These are phyloP conservation scores for Phycodurus eques DNA, from an alignment of 2,113 vertebrate genomes.

Conservation along the genomic window DNA sequence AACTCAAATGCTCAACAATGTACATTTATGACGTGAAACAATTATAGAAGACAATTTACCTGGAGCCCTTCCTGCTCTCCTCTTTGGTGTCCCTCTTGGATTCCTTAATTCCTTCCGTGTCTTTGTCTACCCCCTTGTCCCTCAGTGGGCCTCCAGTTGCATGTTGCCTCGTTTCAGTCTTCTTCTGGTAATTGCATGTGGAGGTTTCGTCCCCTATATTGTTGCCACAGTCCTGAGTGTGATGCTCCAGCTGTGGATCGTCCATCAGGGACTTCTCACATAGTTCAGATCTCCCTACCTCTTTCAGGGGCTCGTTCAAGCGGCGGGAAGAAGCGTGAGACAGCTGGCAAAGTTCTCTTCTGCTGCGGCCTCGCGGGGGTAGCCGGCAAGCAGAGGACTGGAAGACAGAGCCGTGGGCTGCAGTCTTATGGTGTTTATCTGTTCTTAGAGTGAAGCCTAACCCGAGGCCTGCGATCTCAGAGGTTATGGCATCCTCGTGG, in stretches of 20 bases:
- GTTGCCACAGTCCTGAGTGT: constrained; percentile 37
- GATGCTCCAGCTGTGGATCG: constrained; percentile 61
- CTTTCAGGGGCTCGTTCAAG: constrained; percentile 41
- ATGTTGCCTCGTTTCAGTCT: constrained; percentile 62
- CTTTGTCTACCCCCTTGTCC: constrained; percentile 52
- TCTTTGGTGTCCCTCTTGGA: constrained; percentile 60
- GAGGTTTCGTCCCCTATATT: constrained; percentile 52
- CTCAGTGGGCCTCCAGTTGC: constrained; percentile 33
- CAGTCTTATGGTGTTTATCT: constrained; percentile 66
- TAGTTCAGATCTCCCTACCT: constrained; percentile 58
- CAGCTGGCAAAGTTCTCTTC: constrained; percentile 53
- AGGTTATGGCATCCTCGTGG: constrained; percentile 71
- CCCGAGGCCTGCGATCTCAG: constrained; percentile 51
- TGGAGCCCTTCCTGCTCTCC: constrained; percentile 58
- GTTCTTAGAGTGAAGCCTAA: constrained; percentile 58
- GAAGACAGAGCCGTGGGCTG: constrained; percentile 69
- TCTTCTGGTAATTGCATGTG: constrained; percentile 56
- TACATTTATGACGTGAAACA: neutral
- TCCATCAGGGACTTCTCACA: constrained; percentile 81
- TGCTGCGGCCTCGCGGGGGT: constrained; percentile 56
- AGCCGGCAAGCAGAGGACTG: constrained; percentile 72
- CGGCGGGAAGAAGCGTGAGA: constrained; percentile 52
- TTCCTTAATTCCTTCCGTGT: constrained; percentile 37
- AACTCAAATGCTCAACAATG: neutral
- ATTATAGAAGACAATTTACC: constrained; percentile 23